A percentile compares a stretch with the other conserved stretches of the same genome.
Conservation (phyloP, 2,113 vertebrate species). For the Plotosus lineatus region DNA sequence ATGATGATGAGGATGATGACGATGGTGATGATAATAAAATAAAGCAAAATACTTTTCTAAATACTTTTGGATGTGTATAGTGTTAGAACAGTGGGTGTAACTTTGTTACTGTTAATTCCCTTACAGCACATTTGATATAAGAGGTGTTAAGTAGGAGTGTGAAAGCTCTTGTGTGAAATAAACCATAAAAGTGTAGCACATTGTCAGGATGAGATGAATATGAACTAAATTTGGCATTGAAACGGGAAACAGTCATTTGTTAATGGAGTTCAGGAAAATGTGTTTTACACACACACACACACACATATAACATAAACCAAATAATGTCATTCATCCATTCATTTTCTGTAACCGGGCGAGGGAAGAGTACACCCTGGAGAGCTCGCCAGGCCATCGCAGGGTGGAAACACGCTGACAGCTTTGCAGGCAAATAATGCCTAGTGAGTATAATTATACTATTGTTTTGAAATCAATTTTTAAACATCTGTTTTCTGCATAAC, state of each 20-base stretch:
- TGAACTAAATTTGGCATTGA: not conserved
- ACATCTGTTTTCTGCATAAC: not conserved
- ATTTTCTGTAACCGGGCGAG: too few relatives aligned
- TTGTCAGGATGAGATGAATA: slow-evolving; percentile 10
- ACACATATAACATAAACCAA: too few relatives aligned
- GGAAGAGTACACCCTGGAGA: too few relatives aligned
- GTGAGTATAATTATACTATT: too few relatives aligned
- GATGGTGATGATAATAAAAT: too few relatives aligned
- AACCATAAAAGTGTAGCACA: slow-evolving; percentile 28
- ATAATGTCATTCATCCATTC: too few relatives aligned
- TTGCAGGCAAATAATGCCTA: too few relatives aligned
- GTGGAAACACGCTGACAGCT: too few relatives aligned
- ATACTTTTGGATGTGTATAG: not conserved
- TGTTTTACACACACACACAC: too few relatives aligned
- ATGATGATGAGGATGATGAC: too few relatives aligned
- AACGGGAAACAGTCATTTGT: not conserved
- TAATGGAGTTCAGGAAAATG: not conserved
- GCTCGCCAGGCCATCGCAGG: too few relatives aligned
- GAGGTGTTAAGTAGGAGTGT: slow-evolving; percentile 47
- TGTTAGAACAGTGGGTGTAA: slow-evolving; percentile 17
- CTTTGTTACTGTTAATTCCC: slow-evolving; percentile 31
- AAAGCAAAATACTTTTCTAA: not conserved
- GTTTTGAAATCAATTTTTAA: not conserved
- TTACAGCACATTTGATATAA: slow-evolving; percentile 43
- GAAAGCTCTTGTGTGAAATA: slow-evolving; percentile 47